Conservation (phyloP, 35 echinoderm and acorn worm species). For the Heliocidaris erythrogramma region DNA sequence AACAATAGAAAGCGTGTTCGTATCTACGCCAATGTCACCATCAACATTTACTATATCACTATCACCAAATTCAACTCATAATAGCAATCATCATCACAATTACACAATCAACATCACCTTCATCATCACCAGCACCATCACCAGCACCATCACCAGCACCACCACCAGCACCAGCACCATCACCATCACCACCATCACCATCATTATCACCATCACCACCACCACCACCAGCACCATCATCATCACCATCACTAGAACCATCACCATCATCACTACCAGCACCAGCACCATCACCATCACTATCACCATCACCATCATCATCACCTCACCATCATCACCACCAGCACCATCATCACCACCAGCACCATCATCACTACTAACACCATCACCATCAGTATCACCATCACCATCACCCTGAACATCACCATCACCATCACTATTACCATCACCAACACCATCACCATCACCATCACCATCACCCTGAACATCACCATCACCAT, state of each 20-base stretch:
- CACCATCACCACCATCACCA: neutral
- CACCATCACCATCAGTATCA: too few species aligned
- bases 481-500: neutral
- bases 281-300: neutral
- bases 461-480: neutral
- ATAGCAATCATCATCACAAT: neutral
- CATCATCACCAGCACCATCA: neutral
- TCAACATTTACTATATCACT: neutral
- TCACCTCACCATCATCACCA: neutral
- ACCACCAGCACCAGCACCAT: neutral
- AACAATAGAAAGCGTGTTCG: too few species aligned
- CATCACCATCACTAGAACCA: neutral
- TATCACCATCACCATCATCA: neutral
- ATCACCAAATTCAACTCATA: neutral
- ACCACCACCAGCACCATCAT: neutral
- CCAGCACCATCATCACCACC: neutral
- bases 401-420: neutral
- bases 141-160: neutral
- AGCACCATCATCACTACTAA: neutral
- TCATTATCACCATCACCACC: neutral
- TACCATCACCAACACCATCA: neutral
- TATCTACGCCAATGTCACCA: too few species aligned
- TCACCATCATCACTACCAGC: too few species aligned
- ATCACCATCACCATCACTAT: neutral
- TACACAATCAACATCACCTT: too few species aligned